phyloP scores from a whole-genome alignment of 2,113 vertebrate genomes.

The Crotalus viridis region DNA sequence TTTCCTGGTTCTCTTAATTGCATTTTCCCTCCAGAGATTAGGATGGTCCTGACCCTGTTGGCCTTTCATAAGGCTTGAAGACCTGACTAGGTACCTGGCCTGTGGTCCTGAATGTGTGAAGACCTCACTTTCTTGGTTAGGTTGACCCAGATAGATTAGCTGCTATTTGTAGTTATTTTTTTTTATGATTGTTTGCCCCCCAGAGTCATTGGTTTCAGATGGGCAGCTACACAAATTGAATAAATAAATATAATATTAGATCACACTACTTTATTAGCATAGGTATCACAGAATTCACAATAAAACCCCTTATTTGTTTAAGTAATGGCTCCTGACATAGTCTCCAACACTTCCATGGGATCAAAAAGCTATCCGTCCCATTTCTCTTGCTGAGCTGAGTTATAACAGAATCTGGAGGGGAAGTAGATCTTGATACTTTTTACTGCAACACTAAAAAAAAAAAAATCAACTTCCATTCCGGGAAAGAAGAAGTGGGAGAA shows the following conservation, averaged over 20 bases:
- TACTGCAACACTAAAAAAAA: background rate
- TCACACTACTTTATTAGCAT: background rate
- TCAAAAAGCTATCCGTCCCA: background rate
- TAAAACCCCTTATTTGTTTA: background rate
- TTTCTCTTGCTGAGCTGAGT: background rate
- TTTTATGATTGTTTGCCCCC: background rate
- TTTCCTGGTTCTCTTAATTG: too few species aligned
- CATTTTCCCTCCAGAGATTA: too few species aligned
- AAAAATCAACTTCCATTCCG: background rate
- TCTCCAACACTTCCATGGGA: background rate
- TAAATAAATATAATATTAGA: background rate
- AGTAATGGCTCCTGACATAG: background rate
- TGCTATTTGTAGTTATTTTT: background rate
- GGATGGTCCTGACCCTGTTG: too few species aligned
- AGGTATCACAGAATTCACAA: background rate
- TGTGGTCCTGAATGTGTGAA: too few species aligned
- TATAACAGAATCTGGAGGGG: background rate
- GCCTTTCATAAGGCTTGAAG: too few species aligned
- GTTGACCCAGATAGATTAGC: too few species aligned
- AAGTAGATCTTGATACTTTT: background rate
- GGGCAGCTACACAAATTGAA: background rate
- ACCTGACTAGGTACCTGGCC: too few species aligned
- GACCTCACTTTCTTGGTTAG: background rate
- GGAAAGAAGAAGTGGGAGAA: background rate
- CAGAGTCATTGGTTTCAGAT: background rate